Conservation (phyloP, 2,888 invertebrate species). For the Diabrotica balteata region DNA sequence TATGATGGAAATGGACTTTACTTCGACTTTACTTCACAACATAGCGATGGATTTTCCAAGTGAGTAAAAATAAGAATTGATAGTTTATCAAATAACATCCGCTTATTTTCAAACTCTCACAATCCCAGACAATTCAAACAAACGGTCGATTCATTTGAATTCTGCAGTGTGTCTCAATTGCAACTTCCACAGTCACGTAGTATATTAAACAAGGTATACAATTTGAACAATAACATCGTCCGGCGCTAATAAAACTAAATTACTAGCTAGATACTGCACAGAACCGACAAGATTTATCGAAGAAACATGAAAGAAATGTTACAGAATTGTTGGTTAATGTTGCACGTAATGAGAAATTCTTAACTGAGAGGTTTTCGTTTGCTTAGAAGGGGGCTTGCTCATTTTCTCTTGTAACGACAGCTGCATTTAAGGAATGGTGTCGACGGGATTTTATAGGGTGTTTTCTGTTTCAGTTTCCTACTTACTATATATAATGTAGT, state of each 20-base stretch:
- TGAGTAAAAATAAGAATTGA: too few relatives aligned
- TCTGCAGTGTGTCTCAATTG: conserved; percentile 8
- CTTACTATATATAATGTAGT: too few relatives aligned
- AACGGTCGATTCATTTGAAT: conserved; percentile 3
- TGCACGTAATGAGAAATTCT: not conserved
- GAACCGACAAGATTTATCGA: conserved; percentile 1
- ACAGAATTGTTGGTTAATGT: conserved; percentile 4
- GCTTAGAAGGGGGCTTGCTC: not conserved
- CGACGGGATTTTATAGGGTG: too few relatives aligned
- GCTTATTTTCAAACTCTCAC: too few relatives aligned
- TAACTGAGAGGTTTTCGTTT: not conserved
- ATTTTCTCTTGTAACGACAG: conserved; percentile 1
- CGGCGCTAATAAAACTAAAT: conserved; percentile 18
- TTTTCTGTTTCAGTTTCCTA: too few relatives aligned
- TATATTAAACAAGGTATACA: conserved; percentile 41
- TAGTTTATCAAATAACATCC: too few relatives aligned
- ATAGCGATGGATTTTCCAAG: too few relatives aligned
- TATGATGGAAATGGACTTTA: too few relatives aligned
- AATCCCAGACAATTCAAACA: not conserved
- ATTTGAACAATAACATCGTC: conserved; percentile 30
- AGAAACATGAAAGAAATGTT: conserved; percentile 7
- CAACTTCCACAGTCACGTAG: conserved; percentile 37
- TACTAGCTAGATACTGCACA: conserved; percentile 4
- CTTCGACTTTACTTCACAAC: too few relatives aligned
- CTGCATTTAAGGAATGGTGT: not conserved